Percentiles rank a stretch among this genome's conserved stretches.
These are phyloP conservation scores for Archivesica marissinica DNA, from an alignment of 1,140 invertebrate genomes.

Conservation along the genomic window DNA sequence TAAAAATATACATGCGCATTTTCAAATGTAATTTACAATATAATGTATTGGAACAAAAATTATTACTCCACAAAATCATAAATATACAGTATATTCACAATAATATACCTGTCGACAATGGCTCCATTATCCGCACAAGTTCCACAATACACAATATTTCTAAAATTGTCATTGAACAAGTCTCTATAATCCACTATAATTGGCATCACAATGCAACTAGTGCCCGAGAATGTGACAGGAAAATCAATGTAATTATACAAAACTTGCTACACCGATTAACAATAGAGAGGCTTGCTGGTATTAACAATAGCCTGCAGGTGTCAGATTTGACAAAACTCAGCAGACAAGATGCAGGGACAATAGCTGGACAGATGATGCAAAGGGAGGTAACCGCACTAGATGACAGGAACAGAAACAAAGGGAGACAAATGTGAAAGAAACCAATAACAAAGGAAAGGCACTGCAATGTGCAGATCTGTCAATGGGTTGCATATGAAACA, in stretches of 20 bases:
- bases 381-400: neutral
- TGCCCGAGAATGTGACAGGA: neutral
- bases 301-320: too few species aligned
- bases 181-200: neutral
- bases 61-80: neutral
- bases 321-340: neutral
- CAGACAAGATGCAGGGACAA: too few species aligned
- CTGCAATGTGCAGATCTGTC: neutral
- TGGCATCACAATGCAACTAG: neutral
- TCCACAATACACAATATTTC: neutral
- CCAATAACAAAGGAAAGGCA: neutral
- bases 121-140: neutral
- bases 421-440: neutral
- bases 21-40: neutral
- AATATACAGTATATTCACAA: neutral
- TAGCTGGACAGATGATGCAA: too few species aligned
- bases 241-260: constrained; percentile 27
- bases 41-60: neutral
- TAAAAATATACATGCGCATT: neutral
- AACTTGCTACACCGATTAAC: constrained; percentile 10
- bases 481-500: neutral
- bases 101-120: neutral
- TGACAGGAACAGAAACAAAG: neutral
- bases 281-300: neutral
- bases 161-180: neutral